A percentile compares a stretch with the other conserved stretches of the same genome.
These are phyloP conservation scores for Chlorodrepanis virens DNA, from an alignment of 2,113 vertebrate species.

Conservation along the genomic window DNA sequence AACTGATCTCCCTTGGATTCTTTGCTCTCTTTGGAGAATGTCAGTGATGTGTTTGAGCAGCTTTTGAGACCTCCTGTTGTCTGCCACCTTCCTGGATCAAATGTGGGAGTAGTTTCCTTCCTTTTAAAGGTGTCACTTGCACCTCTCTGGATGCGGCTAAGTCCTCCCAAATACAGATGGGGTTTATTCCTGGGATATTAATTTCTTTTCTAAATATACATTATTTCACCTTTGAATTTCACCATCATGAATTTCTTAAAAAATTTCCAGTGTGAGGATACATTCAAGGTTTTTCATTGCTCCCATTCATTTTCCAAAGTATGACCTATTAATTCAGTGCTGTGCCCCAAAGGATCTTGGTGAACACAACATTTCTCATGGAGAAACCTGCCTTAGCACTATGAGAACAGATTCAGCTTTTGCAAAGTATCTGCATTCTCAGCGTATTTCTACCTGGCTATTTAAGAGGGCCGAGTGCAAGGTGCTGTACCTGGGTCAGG, in stretches of 20 bases:
- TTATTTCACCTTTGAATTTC: neutral
- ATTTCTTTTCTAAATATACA: neutral
- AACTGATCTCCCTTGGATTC: neutral
- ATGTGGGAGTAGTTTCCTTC: neutral
- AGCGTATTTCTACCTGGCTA: neutral
- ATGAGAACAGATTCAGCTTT: neutral
- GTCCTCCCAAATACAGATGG: neutral
- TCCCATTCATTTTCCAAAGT: neutral
- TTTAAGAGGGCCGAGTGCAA: neutral
- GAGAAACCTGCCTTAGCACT: neutral
- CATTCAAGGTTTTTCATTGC: neutral
- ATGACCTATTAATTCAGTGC: neutral
- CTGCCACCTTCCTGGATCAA: neutral
- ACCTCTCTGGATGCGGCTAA: neutral
- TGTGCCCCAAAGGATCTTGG: neutral
- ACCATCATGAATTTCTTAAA: neutral
- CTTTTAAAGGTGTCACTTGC: neutral
- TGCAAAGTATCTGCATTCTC: neutral
- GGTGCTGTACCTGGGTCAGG: neutral
- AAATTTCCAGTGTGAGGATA: neutral
- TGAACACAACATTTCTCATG: neutral
- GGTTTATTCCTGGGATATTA: neutral
- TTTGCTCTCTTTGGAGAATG: neutral
- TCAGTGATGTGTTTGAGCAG: neutral
- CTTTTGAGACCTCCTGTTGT: neutral